phyloP scores from a whole-genome alignment of 2,888 invertebrate species.

The Cosmia trapezina region DNA sequence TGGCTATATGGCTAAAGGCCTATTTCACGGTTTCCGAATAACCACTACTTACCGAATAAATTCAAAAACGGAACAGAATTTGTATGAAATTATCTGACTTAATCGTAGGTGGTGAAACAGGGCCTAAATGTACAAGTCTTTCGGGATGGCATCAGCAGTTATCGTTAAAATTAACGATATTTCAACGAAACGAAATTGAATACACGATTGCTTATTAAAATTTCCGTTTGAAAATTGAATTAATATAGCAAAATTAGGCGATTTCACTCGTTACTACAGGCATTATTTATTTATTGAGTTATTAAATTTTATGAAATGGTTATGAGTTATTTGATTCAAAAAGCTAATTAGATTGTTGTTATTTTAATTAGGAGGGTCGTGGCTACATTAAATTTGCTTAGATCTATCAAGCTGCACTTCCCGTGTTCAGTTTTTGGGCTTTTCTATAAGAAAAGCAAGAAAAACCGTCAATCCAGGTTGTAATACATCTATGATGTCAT shows the following conservation, averaged over 20 bases:
- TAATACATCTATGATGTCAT: too few species aligned
- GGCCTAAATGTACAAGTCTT: slow-evolving; percentile 2
- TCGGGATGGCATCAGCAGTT: slow-evolving; percentile 38
- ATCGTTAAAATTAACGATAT: slow-evolving; percentile 71
- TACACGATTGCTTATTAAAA: slow-evolving; percentile 65
- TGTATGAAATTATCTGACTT: too few species aligned
- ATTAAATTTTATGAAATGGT: slow-evolving; percentile 43
- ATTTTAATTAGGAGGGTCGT: slow-evolving; percentile 6
- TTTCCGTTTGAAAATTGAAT: slow-evolving; percentile 67
- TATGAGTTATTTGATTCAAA: slow-evolving; percentile 18
- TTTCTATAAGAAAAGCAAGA: too few species aligned
- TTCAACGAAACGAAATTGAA: slow-evolving; percentile 54
- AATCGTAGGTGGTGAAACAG: too few species aligned
- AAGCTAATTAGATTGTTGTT: slow-evolving; percentile 24
- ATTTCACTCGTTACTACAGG: slow-evolving; percentile 26
- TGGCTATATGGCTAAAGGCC: too few species aligned
- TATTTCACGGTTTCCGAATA: too few species aligned
- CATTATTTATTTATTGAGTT: slow-evolving; percentile 41
- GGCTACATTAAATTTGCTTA: background rate
- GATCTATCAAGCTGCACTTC: background rate
- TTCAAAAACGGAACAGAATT: too few species aligned
- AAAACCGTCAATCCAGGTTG: background rate
- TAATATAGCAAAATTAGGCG: slow-evolving; percentile 38
- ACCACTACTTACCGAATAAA: too few species aligned
- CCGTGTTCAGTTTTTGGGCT: background rate